Percentiles rank a stretch among this genome's conserved stretches.
phyloP scores from a whole-genome alignment of 2,113 vertebrate genomes.

The Deroptyus accipitrinus region DNA sequence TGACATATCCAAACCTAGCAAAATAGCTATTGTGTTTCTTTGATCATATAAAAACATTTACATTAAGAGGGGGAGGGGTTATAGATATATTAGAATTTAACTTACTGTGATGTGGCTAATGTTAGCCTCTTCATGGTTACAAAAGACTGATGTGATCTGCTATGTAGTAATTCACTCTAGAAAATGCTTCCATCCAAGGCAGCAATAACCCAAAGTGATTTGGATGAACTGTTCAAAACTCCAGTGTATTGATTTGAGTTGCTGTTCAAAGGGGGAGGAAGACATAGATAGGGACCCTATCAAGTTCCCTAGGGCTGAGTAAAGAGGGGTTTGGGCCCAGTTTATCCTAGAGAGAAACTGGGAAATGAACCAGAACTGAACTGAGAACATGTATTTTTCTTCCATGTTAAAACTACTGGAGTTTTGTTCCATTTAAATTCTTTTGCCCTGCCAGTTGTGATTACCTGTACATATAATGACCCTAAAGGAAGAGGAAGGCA shows the following conservation, averaged over 20 bases:
- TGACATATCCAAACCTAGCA: background rate
- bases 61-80: background rate
- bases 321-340: background rate
- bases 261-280: background rate
- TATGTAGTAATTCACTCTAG: background rate
- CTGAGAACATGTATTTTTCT: background rate
- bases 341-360: background rate
- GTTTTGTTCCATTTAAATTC: background rate
- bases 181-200: background rate
- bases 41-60: background rate
- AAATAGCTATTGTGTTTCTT: background rate
- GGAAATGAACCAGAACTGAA: background rate
- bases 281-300: background rate
- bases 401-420: background rate
- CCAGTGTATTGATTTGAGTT: background rate
- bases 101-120: background rate
- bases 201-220: background rate
- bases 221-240: background rate
- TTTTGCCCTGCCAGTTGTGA: background rate
- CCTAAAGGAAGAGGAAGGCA: background rate
- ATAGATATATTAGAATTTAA: background rate
- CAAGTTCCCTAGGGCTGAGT: background rate
- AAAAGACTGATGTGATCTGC: background rate
- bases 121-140: background rate
- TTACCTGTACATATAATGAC: background rate